Base-by-base conservation (phyloP, 1,140 invertebrate species). In the Leptestheria dahalacensis region DNA sequence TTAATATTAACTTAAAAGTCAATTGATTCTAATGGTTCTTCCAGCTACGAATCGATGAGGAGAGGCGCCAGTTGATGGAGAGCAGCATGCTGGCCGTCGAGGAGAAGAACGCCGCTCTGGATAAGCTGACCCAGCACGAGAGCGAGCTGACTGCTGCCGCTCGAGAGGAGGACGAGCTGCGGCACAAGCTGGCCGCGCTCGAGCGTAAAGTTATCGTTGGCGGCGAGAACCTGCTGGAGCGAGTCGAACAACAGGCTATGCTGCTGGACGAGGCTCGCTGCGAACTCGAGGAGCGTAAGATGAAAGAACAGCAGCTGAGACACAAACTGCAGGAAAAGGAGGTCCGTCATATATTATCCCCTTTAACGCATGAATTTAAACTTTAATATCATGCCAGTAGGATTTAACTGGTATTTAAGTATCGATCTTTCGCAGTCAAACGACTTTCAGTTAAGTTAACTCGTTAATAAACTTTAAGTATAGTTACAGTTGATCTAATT, bases 151-250 rank as follows among this genome's bases (percentile, higher is more conserved):
- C 73, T 59, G 73, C 74, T 68, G 75, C 74, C 54, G 71, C 74
- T 75, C 77, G 64, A 48, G 80, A 57, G 21, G 61, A 55, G 50
- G 29, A 48, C 15, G 66, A 68, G 29, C 71, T 98, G 4, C 80
- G 85, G 61, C 81, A 91, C 61, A 94, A 96, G 70, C 79, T 99
- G 57, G 79, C 85, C 63, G 84, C 84, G 21, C 79, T 99, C 51
- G 91, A 98, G 71, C 91, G 90, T 59, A 93, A 96, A 71, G 94
- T 99, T 55, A 79, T 99, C 21, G 88, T 98, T 9, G 97, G 97
- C 1, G 97, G 96, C 6, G 96, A 97, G 74, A 99, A 99, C 77
- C 77, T 99, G 9, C 77, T 99, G 59, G 94, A 98, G 71, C 98
- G 97, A 70, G 94, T 93, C 0, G 91, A 98, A 72, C 82, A 87